Conservation (phyloP, 1,140 invertebrate species). For the Oncopodura yosiiana region DNA sequence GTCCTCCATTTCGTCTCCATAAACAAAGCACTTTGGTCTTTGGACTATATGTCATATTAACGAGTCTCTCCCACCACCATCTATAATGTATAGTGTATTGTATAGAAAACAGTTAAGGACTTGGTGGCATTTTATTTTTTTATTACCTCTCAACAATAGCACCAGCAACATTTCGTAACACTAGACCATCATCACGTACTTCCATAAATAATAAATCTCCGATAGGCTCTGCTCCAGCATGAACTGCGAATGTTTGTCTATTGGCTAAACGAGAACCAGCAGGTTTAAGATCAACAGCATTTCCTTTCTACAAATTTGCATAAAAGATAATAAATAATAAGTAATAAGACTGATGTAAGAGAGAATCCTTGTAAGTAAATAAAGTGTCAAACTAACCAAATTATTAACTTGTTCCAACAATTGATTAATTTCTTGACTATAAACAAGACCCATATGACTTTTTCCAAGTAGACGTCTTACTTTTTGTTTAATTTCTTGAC, state of each 20-base stretch:
- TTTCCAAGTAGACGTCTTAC: conserved; percentile 88
- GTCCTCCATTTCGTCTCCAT: conserved; percentile 80
- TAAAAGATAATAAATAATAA: background rate
- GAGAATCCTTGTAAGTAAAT: background rate
- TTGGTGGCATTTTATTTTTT: background rate
- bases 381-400: conserved; percentile 56
- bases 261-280: conserved; percentile 76
- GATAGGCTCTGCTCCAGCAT: conserved; percentile 79
- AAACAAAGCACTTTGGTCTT: conserved; percentile 95
- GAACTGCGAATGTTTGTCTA: conserved; percentile 94
- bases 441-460: conserved; percentile 94
- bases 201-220: conserved; percentile 94
- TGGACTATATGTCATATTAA: conserved; percentile 99
- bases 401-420: conserved; percentile 90
- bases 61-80: conserved; percentile 98
- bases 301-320: conserved; percentile 24
- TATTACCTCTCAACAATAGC: conserved; percentile 80
- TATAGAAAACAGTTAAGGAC: background rate
- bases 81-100: conserved; percentile 2
- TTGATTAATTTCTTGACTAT: conserved; percentile 95
- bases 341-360: background rate
- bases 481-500: conserved; percentile 80
- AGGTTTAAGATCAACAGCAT: conserved; percentile 33
- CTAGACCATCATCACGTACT: conserved; percentile 93
- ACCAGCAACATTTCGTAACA: conserved; percentile 82